Percentiles rank a stretch among this genome's conserved stretches.
Conservation (phyloP, 2,797 vertebrate genomes). For the Phyllotis vaccarum region DNA sequence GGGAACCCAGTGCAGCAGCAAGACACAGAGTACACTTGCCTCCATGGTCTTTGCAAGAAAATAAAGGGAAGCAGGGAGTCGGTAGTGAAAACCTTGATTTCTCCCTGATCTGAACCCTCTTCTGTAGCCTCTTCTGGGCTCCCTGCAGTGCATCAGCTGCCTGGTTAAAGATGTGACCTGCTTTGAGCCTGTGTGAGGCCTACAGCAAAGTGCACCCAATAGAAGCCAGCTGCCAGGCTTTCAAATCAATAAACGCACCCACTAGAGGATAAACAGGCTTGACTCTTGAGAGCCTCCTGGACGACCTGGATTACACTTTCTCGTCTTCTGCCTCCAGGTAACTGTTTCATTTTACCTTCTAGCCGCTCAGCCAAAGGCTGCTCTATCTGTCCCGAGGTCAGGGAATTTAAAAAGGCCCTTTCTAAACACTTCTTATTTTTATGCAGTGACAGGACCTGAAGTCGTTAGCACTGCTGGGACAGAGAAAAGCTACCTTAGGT, state of each 20-base stretch:
- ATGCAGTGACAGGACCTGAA: not conserved
- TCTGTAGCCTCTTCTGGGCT: not conserved
- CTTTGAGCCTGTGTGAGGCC: not conserved
- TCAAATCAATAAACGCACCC: not conserved
- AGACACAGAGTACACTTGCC: not conserved
- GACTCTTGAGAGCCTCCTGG: not conserved
- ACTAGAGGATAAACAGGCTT: not conserved
- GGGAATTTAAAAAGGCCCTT: not conserved
- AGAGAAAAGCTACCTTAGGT: not conserved
- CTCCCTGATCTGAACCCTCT: not conserved
- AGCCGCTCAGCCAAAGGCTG: not conserved
- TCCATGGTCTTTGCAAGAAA: not conserved
- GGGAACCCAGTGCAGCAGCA: too few relatives aligned
- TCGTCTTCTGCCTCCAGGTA: not conserved
- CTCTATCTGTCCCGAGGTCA: not conserved
- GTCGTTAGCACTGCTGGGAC: not conserved
- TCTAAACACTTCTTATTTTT: not conserved
- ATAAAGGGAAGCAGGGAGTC: not conserved
- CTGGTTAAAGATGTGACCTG: not conserved
- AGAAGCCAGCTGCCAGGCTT: fast-evolving
- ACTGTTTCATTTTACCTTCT: not conserved
- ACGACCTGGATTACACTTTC: not conserved
- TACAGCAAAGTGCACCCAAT: not conserved
- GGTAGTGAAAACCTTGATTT: not conserved
- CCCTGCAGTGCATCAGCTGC: not conserved